A percentile compares a stretch with the other conserved stretches of the same genome.
phyloP scores from a whole-genome alignment of 2,113 vertebrate species.

The Vulpes vulpes region DNA sequence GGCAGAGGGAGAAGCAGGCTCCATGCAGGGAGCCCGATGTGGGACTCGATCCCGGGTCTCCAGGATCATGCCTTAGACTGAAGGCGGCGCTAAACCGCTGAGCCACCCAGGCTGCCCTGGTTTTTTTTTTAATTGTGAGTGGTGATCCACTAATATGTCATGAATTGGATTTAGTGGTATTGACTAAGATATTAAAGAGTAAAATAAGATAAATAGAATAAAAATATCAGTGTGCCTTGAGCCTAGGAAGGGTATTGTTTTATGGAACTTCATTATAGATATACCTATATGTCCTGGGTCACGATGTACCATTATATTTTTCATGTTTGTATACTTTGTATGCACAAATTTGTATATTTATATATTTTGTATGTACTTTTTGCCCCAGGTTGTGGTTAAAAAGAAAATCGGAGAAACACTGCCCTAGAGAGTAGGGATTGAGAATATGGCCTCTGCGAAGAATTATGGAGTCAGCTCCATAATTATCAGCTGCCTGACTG shows the following conservation, averaged over 20 bases:
- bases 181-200: slow-evolving; percentile 48
- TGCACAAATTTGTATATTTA: background rate
- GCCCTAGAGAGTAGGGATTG: background rate
- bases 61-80: too few species aligned
- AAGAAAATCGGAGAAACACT: slow-evolving; percentile 29
- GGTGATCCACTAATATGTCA: background rate
- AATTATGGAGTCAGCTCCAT: background rate
- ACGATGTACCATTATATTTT: background rate
- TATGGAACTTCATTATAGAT: slow-evolving; percentile 36
- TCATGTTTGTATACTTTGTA: background rate
- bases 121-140: background rate
- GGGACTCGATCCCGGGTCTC: too few species aligned
- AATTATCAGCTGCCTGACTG: background rate
- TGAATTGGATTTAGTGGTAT: background rate
- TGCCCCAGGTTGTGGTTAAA: background rate
- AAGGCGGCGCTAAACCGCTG: too few species aligned
- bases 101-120: too few species aligned
- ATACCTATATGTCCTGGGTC: background rate
- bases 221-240: slow-evolving; percentile 20
- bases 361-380: background rate
- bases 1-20: too few species aligned
- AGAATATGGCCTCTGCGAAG: background rate
- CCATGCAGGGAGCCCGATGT: too few species aligned
- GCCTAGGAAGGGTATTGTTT: background rate
- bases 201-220: slow-evolving; percentile 52